These are phyloP conservation scores for Cheirogaleus medius DNA, from an alignment of 2,113 vertebrate genomes.

Conservation along the genomic window DNA sequence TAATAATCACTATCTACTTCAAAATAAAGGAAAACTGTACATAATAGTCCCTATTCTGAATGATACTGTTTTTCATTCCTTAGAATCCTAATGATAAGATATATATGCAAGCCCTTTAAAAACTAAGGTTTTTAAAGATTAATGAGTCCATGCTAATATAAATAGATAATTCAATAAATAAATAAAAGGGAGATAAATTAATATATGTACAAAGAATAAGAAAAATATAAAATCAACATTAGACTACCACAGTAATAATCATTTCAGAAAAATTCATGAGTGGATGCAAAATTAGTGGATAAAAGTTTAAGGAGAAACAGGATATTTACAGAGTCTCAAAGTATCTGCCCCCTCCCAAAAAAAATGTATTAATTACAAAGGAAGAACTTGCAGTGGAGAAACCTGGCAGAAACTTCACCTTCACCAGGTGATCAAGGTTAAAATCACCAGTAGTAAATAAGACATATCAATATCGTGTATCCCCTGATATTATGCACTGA, in stretches of 20 bases:
- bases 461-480: neutral
- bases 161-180: neutral
- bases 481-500: neutral
- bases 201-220: neutral
- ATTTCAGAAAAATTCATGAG: neutral
- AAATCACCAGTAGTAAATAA: neutral
- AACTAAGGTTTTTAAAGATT: neutral
- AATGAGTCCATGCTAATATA: neutral
- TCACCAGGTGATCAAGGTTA: neutral
- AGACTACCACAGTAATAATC: neutral
- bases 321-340: neutral
- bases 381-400: neutral
- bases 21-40: neutral
- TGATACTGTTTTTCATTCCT: neutral
- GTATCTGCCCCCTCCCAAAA: neutral
- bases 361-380: neutral
- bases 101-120: neutral
- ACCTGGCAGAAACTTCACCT: neutral
- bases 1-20: neutral
- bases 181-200: neutral
- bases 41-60: neutral
- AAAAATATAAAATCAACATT: neutral
- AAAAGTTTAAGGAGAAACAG: constrained; percentile 8
- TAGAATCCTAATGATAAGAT: neutral
- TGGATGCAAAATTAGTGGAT: neutral